These are phyloP conservation scores for Phyllopteryx taeniolatus DNA, from an alignment of 2,113 vertebrate genomes.

Conservation along the genomic window DNA sequence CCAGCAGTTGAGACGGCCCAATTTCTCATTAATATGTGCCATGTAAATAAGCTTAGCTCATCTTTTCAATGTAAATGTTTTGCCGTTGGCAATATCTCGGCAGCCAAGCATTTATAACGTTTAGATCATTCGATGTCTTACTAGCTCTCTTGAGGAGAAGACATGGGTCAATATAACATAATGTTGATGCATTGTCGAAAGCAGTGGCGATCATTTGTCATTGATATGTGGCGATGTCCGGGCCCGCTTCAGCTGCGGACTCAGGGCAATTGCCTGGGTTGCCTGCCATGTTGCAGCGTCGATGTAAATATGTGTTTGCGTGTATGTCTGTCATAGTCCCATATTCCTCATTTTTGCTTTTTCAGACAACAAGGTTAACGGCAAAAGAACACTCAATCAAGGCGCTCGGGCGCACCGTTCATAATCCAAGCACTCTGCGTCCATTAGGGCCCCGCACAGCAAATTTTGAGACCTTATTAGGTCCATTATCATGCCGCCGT, in stretches of 20 bases:
- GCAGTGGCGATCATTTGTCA: no score
- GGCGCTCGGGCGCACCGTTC: conserved; percentile 26
- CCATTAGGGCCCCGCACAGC: conserved; percentile 55
- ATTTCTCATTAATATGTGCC: no score
- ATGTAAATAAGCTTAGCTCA: no score
- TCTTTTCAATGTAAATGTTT: no score
- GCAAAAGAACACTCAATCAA: conserved; percentile 36
- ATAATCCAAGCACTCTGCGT: conserved; percentile 57
- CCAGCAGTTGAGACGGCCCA: no score
- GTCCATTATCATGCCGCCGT: conserved; percentile 29
- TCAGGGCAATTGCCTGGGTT: background rate
- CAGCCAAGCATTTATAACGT: no score
- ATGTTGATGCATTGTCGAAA: no score
- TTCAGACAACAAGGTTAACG: conserved; percentile 27
- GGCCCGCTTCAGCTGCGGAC: background rate
- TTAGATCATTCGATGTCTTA: no score
- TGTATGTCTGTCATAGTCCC: conserved; percentile 1
- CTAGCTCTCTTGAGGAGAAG: no score
- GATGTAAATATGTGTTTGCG: background rate
- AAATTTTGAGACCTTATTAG: conserved; percentile 46
- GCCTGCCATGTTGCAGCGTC: background rate
- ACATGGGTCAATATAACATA: no score
- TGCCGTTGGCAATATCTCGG: no score
- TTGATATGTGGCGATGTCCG: no score
- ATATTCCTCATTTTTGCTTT: conserved; percentile 10